These are phyloP conservation scores for Conus betulinus DNA, from an alignment of 1,140 invertebrate species.

Conservation along the genomic window DNA sequence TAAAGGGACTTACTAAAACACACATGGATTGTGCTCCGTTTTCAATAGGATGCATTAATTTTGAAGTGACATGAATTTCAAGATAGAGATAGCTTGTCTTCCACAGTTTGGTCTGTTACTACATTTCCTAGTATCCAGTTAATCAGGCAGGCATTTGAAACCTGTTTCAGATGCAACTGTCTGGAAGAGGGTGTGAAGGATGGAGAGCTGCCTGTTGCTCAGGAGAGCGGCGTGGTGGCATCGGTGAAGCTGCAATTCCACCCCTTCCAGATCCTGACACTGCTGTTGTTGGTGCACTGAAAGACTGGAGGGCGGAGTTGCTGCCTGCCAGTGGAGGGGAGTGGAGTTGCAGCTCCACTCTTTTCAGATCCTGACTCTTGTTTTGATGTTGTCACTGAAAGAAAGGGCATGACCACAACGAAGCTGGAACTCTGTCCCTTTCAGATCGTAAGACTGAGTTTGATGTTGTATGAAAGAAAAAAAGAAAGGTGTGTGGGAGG, in stretches of 20 bases:
- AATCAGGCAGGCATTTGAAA: background rate
- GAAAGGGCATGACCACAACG: background rate
- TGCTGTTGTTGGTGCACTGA: constrained; percentile 4
- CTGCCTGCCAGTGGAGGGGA: background rate
- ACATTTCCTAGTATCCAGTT: no score
- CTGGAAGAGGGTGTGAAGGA: constrained; percentile 11
- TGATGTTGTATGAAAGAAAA: background rate
- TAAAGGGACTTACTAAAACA: background rate
- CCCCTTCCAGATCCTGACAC: constrained; percentile 17
- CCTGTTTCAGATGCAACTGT: constrained; percentile 33
- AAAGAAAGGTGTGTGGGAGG: no score
- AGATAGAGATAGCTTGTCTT: no score
- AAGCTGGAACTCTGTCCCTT: background rate
- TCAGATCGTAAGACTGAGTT: no score
- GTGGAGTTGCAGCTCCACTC: background rate
- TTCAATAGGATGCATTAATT: background rate
- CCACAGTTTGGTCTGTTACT: no score
- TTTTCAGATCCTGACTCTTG: background rate
- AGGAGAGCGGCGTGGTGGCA: background rate
- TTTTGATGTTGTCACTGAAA: background rate
- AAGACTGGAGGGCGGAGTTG: background rate
- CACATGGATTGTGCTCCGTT: background rate
- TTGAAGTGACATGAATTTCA: no score
- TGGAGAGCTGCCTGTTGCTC: background rate
- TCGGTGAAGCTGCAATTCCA: constrained; percentile 4